Evolutionary conservation across 1,140 invertebrate genomes (phyloP).

Genomic region (fruit fly (Drosophila melanogaster)): Release_6_plus_ISO1_MT NT_037436.4:3305001-3305500

Average conservation of each 20-base stretch:
- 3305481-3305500: constrained; percentile 22
- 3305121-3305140: no score
- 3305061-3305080: constrained; percentile 30
- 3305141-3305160: background rate
- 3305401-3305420: constrained; percentile 34
- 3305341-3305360: background rate
- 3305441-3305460: constrained; percentile 44
- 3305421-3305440: constrained; percentile 19
- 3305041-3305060: constrained; percentile 23
- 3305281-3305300: background rate
- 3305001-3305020: constrained; percentile 27
- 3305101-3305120: background rate
- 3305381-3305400: background rate
- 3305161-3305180: background rate
- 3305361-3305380: background rate
- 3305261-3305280: background rate
- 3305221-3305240: background rate
- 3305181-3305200: background rate
- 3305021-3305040: constrained; percentile 29
- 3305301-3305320: background rate
- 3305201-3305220: no score
- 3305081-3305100: constrained; percentile 3
- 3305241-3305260: background rate
- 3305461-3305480: constrained; percentile 24
- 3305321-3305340: background rate